Evolutionary conservation across 2,797 vertebrate genomes (phyloP).

Genomic region (Tokudaia tokunoshimensis): DNA sequence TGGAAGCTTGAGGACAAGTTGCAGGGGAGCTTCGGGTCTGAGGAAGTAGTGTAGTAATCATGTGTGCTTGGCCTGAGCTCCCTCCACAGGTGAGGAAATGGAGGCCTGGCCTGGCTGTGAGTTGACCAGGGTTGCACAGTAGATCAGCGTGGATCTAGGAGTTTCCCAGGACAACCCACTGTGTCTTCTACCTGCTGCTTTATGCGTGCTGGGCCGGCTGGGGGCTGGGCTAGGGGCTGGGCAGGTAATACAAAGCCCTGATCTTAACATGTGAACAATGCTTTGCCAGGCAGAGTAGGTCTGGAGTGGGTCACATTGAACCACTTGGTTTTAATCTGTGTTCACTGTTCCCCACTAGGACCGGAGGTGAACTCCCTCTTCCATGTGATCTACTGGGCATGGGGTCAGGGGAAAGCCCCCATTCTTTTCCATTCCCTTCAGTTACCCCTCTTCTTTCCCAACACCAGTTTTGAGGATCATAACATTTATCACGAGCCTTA

Average conservation of each 20-base stretch:
- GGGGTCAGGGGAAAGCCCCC: background rate
- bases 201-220: background rate
- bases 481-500: constrained; percentile 77
- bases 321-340: background rate
- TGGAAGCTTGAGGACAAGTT: background rate
- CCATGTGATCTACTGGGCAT: background rate
- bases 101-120: background rate
- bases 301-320: background rate
- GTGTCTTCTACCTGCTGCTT: background rate
- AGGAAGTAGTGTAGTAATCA: background rate
- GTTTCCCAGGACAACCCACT: background rate
- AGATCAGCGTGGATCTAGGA: background rate
- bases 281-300: background rate
- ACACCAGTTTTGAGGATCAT: constrained; percentile 74
- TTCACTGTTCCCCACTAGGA: background rate
- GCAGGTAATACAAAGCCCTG: background rate
- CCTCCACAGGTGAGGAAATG: background rate
- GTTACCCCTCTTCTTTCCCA: background rate
- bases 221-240: background rate
- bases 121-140: constrained; percentile 19
- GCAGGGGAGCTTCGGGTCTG: background rate
- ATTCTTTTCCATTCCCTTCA: background rate
- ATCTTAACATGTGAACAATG: background rate
- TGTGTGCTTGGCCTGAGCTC: background rate
- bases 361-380: background rate